Evolutionary conservation across 2,797 vertebrate genomes (phyloP), one percentile per base, ranked within the genome.

Genomic region (Thunnus albacares): DNA sequence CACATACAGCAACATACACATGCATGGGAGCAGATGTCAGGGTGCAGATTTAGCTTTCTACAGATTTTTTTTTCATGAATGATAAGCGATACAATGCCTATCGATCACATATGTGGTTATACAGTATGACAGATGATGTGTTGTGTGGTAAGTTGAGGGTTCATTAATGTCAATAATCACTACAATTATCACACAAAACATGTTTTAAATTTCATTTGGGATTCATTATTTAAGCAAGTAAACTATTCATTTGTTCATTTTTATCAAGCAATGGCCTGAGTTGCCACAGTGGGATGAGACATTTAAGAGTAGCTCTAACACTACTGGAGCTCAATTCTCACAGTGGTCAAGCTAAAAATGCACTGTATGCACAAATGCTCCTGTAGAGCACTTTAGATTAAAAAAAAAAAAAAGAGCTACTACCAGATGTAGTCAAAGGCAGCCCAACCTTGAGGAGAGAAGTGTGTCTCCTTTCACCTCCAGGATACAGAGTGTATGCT

Each of bases 381-480:
- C 14, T 49, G 35, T 4, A n/a, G 6, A 60, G 28, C 13, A 57
- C 1, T 52, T 26, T 26, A 35, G 55, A 51, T 49, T 6, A 5
- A 45, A 17, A 52, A 58, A 47, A 52, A 58, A 47, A 24, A 33
- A 6, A 33, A 33, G 30, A 33, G 10, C 18, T 28, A 47, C 24
- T 22, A 13, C 14, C 22, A 72, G 9, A 47, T 49, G 53, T 15
- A 28, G 20, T 67, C 33, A 72, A 77, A 62, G 30, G 30, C 76
- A 61, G 52, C 70, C 47, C 17, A 33, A 65, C 73, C 56, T 82
- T 71, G 52, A 64, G 10, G n/a, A 28, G 11, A 70, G 30, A 9
- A 33, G 28, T 26, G 22, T 26, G n/a, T 38, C 52, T 41, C 28
- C 2, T 57, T 63, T 47, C 5, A 30, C 52, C 26, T 47, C 7